Conservation (phyloP, 2,113 vertebrate genomes). For the Eupsittula cactorum region DNA sequence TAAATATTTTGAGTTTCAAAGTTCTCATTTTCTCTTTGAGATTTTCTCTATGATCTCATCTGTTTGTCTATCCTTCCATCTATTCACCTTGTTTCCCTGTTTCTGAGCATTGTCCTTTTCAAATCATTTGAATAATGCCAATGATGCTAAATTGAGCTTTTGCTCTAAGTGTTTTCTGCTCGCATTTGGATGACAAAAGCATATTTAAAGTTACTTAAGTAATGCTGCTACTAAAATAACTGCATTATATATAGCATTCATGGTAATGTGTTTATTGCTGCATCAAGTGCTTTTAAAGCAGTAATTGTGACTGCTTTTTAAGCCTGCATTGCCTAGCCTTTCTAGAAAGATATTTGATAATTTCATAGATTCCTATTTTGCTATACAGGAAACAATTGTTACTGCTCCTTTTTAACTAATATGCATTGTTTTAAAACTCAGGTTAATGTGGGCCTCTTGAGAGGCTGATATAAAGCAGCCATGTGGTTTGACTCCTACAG, state of each 20-base stretch:
- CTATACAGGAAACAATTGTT: not conserved
- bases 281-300: conserved; percentile 42
- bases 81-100: not conserved
- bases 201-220: conserved; percentile 26
- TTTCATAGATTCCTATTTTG: not conserved
- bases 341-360: not conserved
- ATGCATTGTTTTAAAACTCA: not conserved
- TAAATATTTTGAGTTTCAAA: not conserved
- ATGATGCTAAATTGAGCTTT: not conserved
- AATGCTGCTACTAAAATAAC: not conserved
- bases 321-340: not conserved
- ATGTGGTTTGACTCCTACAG: not conserved
- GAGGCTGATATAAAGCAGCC: not conserved
- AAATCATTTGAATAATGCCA: not conserved
- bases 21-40: not conserved
- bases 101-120: not conserved
- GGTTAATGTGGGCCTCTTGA: not conserved
- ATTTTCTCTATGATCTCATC: not conserved
- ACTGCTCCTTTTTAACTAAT: conserved; percentile 1
- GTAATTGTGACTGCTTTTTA: conserved; percentile 1
- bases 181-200: conserved; percentile 34
- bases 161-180: not conserved
- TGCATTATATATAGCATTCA: not conserved
- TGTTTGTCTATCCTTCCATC: not conserved
- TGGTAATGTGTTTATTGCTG: conserved; percentile 28